Evolutionary conservation across 2,888 invertebrate genomes (phyloP).

Genomic region (Drosophila neotestacea): DNA sequence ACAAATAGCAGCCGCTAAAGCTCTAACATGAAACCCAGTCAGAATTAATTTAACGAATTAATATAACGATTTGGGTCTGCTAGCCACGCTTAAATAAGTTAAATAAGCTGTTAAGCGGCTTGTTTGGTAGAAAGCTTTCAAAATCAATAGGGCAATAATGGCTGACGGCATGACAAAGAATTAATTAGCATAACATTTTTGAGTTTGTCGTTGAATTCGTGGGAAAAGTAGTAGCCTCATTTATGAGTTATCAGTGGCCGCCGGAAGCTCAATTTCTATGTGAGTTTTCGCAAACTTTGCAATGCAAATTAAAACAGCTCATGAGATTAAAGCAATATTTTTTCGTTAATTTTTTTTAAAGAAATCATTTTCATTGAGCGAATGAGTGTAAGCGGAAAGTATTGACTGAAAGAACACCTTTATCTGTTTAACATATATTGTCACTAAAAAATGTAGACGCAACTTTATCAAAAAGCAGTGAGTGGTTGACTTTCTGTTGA

Average conservation of each 20-base stretch:
- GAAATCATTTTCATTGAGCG: constrained; percentile 38
- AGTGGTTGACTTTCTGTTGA: neutral
- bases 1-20: constrained; percentile 19
- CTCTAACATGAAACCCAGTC: constrained; percentile 27
- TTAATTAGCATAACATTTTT: constrained; percentile 75
- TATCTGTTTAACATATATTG: neutral
- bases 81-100: constrained; percentile 52
- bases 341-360: constrained; percentile 36
- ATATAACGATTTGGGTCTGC: constrained; percentile 27
- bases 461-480: constrained; percentile 23
- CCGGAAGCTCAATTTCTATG: constrained; percentile 54
- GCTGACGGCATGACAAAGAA: constrained; percentile 61
- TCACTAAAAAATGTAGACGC: constrained; percentile 16
- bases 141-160: constrained; percentile 69
- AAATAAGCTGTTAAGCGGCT: constrained; percentile 74
- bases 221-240: constrained; percentile 56
- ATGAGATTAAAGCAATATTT: constrained; percentile 31
- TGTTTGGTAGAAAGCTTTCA: constrained; percentile 72
- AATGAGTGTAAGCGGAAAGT: constrained; percentile 31
- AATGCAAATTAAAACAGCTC: constrained; percentile 52
- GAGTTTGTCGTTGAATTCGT: constrained; percentile 65
- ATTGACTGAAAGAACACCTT: neutral
- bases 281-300: constrained; percentile 46
- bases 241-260: constrained; percentile 52
- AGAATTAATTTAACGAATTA: constrained; percentile 44